These are phyloP conservation scores for Noctua fimbriata DNA, from an alignment of 2,888 invertebrate genomes.

Conservation along the genomic window DNA sequence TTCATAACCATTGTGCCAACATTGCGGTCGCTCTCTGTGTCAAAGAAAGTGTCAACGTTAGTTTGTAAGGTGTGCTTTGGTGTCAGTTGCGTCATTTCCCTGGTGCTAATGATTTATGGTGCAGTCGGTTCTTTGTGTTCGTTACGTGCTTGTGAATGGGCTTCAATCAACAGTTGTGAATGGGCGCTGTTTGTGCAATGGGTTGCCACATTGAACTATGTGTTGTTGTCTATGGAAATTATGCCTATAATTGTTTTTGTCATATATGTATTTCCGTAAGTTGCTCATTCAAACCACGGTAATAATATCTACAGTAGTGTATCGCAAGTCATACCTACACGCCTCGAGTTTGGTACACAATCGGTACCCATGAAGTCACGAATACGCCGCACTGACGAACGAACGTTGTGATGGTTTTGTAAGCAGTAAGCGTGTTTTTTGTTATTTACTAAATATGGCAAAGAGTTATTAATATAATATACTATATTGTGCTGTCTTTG, in stretches of 20 bases:
- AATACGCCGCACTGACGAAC: too few relatives aligned
- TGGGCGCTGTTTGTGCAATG: slow-evolving; percentile 36
- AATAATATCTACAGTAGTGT: too few relatives aligned
- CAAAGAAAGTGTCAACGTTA: slow-evolving; percentile 30
- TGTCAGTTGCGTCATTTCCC: slow-evolving; percentile 25
- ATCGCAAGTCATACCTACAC: too few relatives aligned
- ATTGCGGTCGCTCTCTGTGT: neutral
- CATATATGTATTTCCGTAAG: neutral
- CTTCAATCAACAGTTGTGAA: slow-evolving; percentile 34
- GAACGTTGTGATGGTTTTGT: too few relatives aligned
- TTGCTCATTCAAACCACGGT: neutral
- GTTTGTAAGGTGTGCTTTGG: slow-evolving; percentile 2
- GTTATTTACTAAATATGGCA: too few relatives aligned
- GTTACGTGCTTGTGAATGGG: slow-evolving; percentile 24
- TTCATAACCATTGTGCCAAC: neutral
- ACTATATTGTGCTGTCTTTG: too few relatives aligned
- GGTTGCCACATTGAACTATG: neutral
- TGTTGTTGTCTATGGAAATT: neutral
- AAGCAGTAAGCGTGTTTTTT: too few relatives aligned
- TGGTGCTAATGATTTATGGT: slow-evolving; percentile 11
- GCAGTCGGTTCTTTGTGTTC: neutral
- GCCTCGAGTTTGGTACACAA: too few relatives aligned
- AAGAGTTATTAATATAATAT: too few relatives aligned
- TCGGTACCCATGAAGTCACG: too few relatives aligned
- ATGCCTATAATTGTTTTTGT: neutral